Conservation (phyloP, 2,113 vertebrate species). For the Herpailurus yagouaroundi region DNA sequence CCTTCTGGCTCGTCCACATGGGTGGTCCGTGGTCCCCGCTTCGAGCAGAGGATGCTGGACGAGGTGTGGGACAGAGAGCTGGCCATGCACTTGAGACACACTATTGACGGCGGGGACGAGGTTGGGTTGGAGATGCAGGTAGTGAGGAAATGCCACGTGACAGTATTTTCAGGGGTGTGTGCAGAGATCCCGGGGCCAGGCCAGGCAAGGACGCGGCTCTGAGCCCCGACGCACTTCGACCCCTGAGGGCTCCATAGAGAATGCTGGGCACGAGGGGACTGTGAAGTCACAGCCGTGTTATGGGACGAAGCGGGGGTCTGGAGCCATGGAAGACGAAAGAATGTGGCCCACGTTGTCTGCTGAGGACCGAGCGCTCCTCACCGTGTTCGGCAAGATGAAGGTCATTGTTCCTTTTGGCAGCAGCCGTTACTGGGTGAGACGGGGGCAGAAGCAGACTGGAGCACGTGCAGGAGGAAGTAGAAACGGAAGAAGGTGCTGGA, state of each 20-base stretch:
- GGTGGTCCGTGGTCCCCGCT: fast-evolving
- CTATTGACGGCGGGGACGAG: fast-evolving
- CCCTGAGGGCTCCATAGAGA: fast-evolving
- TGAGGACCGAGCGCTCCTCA: neutral
- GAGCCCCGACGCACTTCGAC: fast-evolving
- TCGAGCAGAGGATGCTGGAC: neutral
- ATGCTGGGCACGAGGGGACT: fast-evolving
- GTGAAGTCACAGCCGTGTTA: fast-evolving
- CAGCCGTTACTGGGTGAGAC: fast-evolving
- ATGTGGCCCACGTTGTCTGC: fast-evolving
- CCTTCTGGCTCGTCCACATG: fast-evolving
- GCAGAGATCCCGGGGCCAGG: fast-evolving
- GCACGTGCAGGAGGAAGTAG: too few relatives aligned
- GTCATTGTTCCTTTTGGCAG: neutral
- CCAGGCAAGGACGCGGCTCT: fast-evolving
- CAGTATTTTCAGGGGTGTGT: neutral
- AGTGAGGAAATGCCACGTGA: fast-evolving
- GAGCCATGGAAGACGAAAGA: too few relatives aligned
- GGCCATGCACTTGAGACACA: fast-evolving
- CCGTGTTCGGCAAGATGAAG: neutral
- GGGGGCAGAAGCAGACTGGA: neutral
- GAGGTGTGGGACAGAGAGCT: fast-evolving
- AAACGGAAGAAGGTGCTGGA: neutral
- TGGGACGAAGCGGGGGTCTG: neutral
- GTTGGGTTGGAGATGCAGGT: neutral